phyloP scores from a whole-genome alignment of 2,888 invertebrate genomes.

The Tethea ocularis region DNA sequence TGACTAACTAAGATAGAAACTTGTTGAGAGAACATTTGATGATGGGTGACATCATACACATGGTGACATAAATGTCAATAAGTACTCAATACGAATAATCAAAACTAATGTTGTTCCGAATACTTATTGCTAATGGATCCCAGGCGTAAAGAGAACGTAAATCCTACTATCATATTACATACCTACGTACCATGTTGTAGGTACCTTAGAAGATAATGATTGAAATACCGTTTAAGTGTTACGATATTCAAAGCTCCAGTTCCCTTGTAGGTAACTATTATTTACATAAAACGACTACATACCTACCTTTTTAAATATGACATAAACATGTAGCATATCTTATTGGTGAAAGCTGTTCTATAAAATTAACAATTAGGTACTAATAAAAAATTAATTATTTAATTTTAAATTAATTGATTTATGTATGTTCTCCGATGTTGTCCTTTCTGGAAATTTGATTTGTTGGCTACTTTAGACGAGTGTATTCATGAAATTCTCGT shows the following conservation, averaged over 20 bases:
- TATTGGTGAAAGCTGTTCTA: too few species aligned
- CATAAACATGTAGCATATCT: too few species aligned
- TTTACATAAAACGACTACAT: too few species aligned
- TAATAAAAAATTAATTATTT: too few species aligned
- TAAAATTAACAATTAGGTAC: too few species aligned
- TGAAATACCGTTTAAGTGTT: not conserved
- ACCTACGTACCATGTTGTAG: too few species aligned
- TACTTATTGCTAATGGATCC: not conserved
- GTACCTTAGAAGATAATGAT: not conserved
- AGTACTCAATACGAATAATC: not conserved
- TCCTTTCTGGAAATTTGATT: too few species aligned
- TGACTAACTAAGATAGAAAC: constrained; percentile 57
- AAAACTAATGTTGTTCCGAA: not conserved
- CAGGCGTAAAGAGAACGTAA: not conserved
- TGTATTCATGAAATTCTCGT: too few species aligned
- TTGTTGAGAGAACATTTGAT: constrained; percentile 29
- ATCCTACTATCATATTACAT: not conserved
- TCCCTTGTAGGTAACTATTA: not conserved
- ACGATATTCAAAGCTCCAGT: not conserved
- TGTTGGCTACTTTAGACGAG: too few species aligned
- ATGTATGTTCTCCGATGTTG: too few species aligned
- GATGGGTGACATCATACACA: constrained; percentile 30
- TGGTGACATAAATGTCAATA: not conserved
- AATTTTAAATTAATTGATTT: too few species aligned
- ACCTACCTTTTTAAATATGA: too few species aligned